Evolutionary conservation across 1,140 invertebrate genomes (phyloP), one percentile per base, ranked within the genome.

Genomic region (Ooceraea biroi): DNA sequence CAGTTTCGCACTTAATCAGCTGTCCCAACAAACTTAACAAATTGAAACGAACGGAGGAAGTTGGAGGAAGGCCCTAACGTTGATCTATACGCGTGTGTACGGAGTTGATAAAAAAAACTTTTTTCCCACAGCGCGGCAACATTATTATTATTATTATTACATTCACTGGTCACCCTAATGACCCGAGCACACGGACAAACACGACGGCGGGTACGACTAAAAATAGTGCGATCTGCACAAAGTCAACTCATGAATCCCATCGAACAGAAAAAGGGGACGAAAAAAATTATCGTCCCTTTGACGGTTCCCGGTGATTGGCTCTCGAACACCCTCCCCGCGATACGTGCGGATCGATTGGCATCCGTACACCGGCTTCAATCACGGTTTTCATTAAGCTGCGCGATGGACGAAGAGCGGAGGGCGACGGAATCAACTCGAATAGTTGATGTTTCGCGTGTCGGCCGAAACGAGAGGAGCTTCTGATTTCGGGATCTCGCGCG

Each of bases 311-410:
- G 82, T 91, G 92, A 92, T 92, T 92, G 91, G 91, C 88, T 89
- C 63, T 82, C 84, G 86, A 89, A 91, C 85, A 88, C 84, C 85
- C 89, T 91, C 84, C 52, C 63, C 82, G 44, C 83, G 82, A 86
- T 87, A 91, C 82, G 85, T 76, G 83, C 69, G 78, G 88, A 91
- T 92, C 91, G 89, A 92, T 92, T 76, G 88, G 76, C 82, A 85
- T 83, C 68, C 76, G 65, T 68, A 82, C 85, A 86, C 69, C 22
- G 48, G 72, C 88, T 90, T 89, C 91, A 92, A 92, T 91, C 91
- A 91, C 90, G 84, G 86, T 93, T 92, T 93, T 92, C 91, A 92
- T 92, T 93, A 93, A 88, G 90, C 87, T 88, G 69, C 82, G 74
- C 74, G 36, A 36, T 58, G 65, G 73, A 80, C 85, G 61, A 2